Percentiles rank a stretch among this genome's conserved stretches.
These are phyloP conservation scores for Lophius americanus DNA, from an alignment of 2,797 vertebrate genomes.

Conservation along the genomic window DNA sequence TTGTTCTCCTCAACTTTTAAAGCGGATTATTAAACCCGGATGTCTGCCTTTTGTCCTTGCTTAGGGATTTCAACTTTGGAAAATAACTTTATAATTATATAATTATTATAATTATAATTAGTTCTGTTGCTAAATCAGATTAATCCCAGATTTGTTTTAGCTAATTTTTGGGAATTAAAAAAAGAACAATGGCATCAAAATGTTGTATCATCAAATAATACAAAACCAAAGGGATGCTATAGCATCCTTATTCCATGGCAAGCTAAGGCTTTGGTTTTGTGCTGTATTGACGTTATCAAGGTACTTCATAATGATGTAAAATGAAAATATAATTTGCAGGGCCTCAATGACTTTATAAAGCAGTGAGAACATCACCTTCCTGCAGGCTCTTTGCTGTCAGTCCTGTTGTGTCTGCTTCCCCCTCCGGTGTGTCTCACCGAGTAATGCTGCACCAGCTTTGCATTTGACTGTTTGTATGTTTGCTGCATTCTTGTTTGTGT, in stretches of 20 bases:
- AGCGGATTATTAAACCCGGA: slow-evolving; percentile 50
- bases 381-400: slow-evolving; percentile 51
- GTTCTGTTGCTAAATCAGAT: slow-evolving; percentile 41
- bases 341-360: slow-evolving; percentile 39
- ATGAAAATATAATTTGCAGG: slow-evolving; percentile 43
- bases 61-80: slow-evolving; percentile 48
- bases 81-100: slow-evolving; percentile 15
- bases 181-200: slow-evolving; percentile 31
- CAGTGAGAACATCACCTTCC: slow-evolving; percentile 53
- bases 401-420: slow-evolving; percentile 44
- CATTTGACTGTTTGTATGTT: slow-evolving; percentile 46
- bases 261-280: slow-evolving; percentile 26
- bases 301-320: slow-evolving; percentile 23
- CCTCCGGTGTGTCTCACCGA: slow-evolving; percentile 45
- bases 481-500: slow-evolving; percentile 28
- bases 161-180: slow-evolving; percentile 42
- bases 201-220: slow-evolving; percentile 7
- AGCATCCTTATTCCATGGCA: slow-evolving; percentile 12
- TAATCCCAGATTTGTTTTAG: slow-evolving; percentile 47
- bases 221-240: slow-evolving; percentile 26
- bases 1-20: slow-evolving; percentile 35
- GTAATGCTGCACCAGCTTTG: slow-evolving; percentile 49
- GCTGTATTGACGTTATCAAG: slow-evolving; percentile 16
- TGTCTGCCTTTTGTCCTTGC: slow-evolving; percentile 40
- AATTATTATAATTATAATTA: slow-evolving; percentile 31